A percentile compares a stretch with the other conserved stretches of the same genome.
Conservation (phyloP, 2,888 invertebrate genomes). For the Lepidonotus clava region DNA sequence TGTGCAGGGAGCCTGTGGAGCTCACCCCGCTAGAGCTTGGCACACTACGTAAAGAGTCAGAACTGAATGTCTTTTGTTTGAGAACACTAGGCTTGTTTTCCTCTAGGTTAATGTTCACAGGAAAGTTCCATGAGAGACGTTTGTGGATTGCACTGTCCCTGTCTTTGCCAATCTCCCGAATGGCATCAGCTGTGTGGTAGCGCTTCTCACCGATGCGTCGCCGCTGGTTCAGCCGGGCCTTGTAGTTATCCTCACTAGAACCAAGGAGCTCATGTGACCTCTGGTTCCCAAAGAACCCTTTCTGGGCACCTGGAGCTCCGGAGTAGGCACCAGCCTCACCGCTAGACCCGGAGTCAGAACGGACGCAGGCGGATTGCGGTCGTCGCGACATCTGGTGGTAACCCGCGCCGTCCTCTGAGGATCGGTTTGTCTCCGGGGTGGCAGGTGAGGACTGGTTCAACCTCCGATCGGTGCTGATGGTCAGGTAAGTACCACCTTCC, state of each 20-base stretch:
- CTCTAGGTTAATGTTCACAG: conserved; percentile 75
- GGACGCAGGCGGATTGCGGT: background rate
- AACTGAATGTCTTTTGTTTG: conserved; percentile 75
- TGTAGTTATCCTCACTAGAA: conserved; percentile 68
- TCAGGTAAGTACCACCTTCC: background rate
- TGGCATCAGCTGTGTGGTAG: conserved; percentile 86
- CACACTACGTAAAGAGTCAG: conserved; percentile 80
- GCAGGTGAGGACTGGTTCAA: background rate
- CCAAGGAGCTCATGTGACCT: conserved; percentile 83
- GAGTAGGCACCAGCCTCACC: conserved; percentile 13
- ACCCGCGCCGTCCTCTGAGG: background rate
- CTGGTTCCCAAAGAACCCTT: conserved; percentile 79
- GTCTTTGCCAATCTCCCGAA: conserved; percentile 83
- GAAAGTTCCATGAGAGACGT: conserved; percentile 84
- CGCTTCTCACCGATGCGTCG: conserved; percentile 80
- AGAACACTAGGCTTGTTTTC: conserved; percentile 69
- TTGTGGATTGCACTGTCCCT: conserved; percentile 83
- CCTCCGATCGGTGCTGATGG: conserved; percentile 5
- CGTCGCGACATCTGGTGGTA: background rate
- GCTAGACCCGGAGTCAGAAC: conserved; percentile 45
- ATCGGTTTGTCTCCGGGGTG: background rate
- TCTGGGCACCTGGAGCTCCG: background rate
- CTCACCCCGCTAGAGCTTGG: conserved; percentile 81
- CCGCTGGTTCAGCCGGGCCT: conserved; percentile 75
- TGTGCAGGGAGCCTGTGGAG: conserved; percentile 80